Percentiles rank a stretch among this genome's conserved stretches.
These are phyloP conservation scores for Apomyelois bistriatella DNA, from an alignment of 2,888 invertebrate species.

Conservation along the genomic window DNA sequence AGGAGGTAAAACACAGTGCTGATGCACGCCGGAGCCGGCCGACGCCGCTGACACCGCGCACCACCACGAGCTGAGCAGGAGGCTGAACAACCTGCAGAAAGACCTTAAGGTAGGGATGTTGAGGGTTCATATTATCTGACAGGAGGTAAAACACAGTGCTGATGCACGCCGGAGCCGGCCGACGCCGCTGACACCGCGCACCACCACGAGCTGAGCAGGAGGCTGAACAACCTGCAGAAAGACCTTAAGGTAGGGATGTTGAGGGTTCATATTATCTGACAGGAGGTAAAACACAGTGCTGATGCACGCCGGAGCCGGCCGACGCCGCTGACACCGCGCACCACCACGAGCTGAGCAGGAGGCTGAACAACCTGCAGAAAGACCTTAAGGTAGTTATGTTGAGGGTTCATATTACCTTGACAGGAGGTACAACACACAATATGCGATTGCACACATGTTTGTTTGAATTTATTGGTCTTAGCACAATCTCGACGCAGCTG, in stretches of 20 bases:
- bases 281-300: slow-evolving; percentile 91
- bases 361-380: slow-evolving; percentile 85
- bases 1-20: slow-evolving; percentile 88
- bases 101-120: slow-evolving; percentile 81
- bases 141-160: slow-evolving; percentile 91
- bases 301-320: slow-evolving; percentile 76
- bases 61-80: slow-evolving; percentile 83
- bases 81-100: slow-evolving; percentile 85
- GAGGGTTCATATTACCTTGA: neutral
- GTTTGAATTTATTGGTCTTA: no score
- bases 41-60: slow-evolving; percentile 78
- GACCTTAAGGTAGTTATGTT: slow-evolving; percentile 81
- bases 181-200: slow-evolving; percentile 78
- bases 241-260: slow-evolving; percentile 81
- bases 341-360: slow-evolving; percentile 83
- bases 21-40: slow-evolving; percentile 69
- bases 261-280: no score
- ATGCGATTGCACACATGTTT: slow-evolving; percentile 71
- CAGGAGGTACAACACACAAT: slow-evolving; percentile 90
- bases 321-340: slow-evolving; percentile 78
- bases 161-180: slow-evolving; percentile 78
- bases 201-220: slow-evolving; percentile 83
- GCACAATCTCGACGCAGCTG: slow-evolving; percentile 77
- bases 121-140: slow-evolving; percentile 10
- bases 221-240: slow-evolving; percentile 85